Conservation (phyloP, 2,113 vertebrate species). For the Catharus fuscescens region DNA sequence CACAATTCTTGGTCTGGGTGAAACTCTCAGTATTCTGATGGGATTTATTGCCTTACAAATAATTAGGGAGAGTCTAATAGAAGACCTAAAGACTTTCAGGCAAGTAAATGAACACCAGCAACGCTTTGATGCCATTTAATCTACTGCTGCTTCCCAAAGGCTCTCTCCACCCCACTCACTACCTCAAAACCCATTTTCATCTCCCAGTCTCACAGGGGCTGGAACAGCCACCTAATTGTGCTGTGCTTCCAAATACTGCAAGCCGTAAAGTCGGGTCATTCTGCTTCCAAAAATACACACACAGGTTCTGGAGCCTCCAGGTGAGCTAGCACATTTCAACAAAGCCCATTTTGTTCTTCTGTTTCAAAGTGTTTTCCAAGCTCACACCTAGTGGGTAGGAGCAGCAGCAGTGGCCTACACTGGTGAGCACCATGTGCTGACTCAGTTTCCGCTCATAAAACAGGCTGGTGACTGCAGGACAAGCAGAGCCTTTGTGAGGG, state of each 20-base stretch:
- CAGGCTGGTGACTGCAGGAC: background rate
- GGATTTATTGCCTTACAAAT: background rate
- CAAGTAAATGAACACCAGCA: background rate
- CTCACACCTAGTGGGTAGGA: conserved; percentile 1
- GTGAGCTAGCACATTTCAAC: background rate
- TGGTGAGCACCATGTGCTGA: background rate
- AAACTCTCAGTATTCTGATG: background rate
- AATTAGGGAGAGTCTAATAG: background rate
- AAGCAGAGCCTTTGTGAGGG: background rate
- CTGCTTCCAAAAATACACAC: background rate
- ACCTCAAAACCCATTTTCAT: background rate
- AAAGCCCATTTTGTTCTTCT: background rate
- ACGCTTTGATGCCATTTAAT: conserved; percentile 9
- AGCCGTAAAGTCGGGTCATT: background rate
- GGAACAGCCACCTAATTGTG: conserved; percentile 1
- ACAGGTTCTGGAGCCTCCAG: background rate
- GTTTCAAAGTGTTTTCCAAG: conserved; percentile 40
- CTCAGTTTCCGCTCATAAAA: background rate
- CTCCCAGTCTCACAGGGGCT: background rate
- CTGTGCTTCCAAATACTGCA: conserved; percentile 3
- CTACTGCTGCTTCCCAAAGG: conserved; percentile 29
- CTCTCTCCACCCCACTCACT: background rate
- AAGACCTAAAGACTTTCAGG: background rate
- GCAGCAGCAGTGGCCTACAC: background rate
- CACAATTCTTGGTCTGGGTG: background rate